A percentile compares a stretch with the other conserved stretches of the same genome.
Evolutionary conservation across 2,888 invertebrate species (phyloP).

Genomic region (Nephrotoma appendiculata): DNA sequence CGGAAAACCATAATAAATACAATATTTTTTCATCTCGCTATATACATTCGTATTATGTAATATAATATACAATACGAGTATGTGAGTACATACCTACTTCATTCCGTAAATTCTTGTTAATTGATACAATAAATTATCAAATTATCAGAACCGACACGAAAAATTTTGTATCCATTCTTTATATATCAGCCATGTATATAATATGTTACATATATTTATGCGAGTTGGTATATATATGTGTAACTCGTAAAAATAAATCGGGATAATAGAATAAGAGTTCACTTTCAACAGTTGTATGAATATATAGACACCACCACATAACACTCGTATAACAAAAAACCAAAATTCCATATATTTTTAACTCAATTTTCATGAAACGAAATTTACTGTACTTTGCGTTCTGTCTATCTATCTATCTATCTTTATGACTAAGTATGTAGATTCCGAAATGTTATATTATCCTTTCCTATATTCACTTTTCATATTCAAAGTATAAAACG

Average conservation of each 20-base stretch:
- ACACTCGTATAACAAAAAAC: neutral
- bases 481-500: neutral
- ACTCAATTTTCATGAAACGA: neutral
- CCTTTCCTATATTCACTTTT: neutral
- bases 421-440: neutral
- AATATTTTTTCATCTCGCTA: neutral
- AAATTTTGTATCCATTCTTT: neutral
- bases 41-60: neutral
- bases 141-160: neutral
- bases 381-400: neutral
- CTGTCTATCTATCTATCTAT: neutral
- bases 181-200: neutral
- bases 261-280: neutral
- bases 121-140: neutral
- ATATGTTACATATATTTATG: neutral
- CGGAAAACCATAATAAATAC: neutral
- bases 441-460: neutral
- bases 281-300: neutral
- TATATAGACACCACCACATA: neutral
- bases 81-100: neutral
- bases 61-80: neutral
- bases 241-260: neutral
- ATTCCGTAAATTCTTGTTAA: neutral
- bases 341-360: neutral
- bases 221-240: neutral